Conservation (phyloP, 2,888 invertebrate genomes). For the Anagyrus pseudococci region DNA sequence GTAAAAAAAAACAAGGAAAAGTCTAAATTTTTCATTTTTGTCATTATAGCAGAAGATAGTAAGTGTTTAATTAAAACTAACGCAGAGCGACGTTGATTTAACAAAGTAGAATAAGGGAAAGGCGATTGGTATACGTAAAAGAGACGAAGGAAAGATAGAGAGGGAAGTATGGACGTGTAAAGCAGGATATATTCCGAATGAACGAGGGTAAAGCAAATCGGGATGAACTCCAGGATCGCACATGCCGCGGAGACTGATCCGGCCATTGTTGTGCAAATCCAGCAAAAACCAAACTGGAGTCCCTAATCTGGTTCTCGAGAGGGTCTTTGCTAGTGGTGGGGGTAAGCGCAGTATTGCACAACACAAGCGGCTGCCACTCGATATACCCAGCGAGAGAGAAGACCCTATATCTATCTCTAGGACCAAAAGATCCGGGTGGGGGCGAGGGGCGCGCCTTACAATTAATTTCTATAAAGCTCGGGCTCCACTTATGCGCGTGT, state of each 20-base stretch:
- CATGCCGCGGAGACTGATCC: constrained; percentile 59
- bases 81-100: constrained; percentile 11
- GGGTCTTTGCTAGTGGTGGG: too few species aligned
- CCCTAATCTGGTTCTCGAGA: constrained; percentile 53
- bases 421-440: constrained; percentile 4
- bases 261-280: constrained; percentile 61
- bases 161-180: not conserved
- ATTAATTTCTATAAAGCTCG: constrained; percentile 30
- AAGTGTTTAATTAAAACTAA: constrained; percentile 9
- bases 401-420: not conserved
- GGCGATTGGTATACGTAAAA: not conserved
- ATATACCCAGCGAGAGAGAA: not conserved
- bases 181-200: not conserved
- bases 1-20: too few species aligned
- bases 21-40: too few species aligned
- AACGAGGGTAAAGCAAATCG: too few species aligned
- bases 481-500: constrained; percentile 20
- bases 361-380: not conserved
- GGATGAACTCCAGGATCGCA: constrained; percentile 41
- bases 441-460: constrained; percentile 12
- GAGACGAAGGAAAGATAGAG: not conserved
- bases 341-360: not conserved
- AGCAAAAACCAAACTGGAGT: constrained; percentile 55
- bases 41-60: not conserved
- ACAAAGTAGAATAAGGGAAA: not conserved